Evolutionary conservation across 1,140 invertebrate species (phyloP).

Genomic region (Globodera rostochiensis): DNA sequence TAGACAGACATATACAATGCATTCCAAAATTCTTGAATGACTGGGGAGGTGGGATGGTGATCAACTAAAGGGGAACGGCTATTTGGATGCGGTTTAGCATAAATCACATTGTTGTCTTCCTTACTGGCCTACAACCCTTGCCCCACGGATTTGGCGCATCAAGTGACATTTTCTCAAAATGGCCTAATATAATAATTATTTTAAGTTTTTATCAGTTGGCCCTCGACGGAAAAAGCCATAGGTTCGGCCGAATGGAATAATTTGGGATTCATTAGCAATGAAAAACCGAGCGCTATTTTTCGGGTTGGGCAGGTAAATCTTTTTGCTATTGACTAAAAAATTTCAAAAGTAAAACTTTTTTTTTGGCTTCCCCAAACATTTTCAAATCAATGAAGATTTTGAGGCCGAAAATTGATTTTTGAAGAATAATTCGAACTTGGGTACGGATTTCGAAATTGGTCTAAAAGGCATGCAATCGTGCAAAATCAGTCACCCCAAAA

Average conservation of each 20-base stretch:
- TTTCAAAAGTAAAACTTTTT: not conserved
- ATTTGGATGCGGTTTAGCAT: slow-evolving; percentile 24
- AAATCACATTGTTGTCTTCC: slow-evolving; percentile 50
- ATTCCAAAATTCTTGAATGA: too few relatives aligned
- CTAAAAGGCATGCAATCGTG: too few relatives aligned
- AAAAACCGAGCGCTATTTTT: slow-evolving; percentile 49
- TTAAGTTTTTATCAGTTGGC: slow-evolving; percentile 41
- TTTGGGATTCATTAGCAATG: slow-evolving; percentile 44
- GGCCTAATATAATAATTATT: slow-evolving; percentile 1
- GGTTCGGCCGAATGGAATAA: slow-evolving; percentile 33
- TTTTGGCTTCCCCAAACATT: slow-evolving; percentile 7
- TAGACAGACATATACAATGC: too few relatives aligned
- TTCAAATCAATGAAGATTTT: not conserved
- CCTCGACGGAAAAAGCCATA: slow-evolving; percentile 18
- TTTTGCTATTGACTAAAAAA: not conserved
- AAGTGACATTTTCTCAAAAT: slow-evolving; percentile 26
- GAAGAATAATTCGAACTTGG: too few relatives aligned
- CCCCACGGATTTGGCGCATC: slow-evolving; percentile 40
- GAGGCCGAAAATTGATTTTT: not conserved
- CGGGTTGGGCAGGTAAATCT: slow-evolving; percentile 38
- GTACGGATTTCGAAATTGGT: too few relatives aligned
- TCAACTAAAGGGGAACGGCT: too few relatives aligned
- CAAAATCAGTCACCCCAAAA: too few relatives aligned
- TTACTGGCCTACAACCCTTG: slow-evolving; percentile 46
- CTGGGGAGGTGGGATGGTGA: too few relatives aligned